These are phyloP conservation scores for Edolisoma coerulescens DNA, from an alignment of 2,113 vertebrate genomes.

Conservation along the genomic window DNA sequence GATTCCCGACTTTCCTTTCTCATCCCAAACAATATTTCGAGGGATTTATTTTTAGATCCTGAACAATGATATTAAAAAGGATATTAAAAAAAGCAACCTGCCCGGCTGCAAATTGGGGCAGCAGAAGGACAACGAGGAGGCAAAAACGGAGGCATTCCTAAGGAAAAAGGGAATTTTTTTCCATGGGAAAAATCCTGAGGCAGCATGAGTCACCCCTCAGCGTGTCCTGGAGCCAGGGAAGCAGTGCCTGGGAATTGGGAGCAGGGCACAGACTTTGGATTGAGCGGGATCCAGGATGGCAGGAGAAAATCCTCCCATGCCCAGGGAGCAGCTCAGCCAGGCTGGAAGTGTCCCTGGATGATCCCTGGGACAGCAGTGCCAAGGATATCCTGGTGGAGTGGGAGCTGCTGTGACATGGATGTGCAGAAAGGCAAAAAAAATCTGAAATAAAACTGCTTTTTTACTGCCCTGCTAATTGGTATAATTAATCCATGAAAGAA, in stretches of 20 bases:
- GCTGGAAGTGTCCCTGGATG: neutral
- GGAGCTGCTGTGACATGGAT: neutral
- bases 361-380: too few species aligned
- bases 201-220: neutral
- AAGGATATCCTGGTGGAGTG: neutral
- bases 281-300: neutral
- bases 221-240: neutral
- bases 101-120: neutral
- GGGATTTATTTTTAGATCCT: neutral
- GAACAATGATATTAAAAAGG: neutral
- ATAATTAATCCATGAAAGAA: fast-evolving
- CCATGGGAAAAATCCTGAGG: neutral
- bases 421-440: neutral
- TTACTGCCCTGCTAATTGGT: neutral
- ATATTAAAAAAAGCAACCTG: neutral
- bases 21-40: neutral
- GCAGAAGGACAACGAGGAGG: neutral
- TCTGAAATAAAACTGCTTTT: too few species aligned
- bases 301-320: neutral
- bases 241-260: neutral
- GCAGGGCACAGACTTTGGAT: neutral
- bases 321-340: neutral
- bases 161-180: neutral
- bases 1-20: fast-evolving
- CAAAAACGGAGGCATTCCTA: neutral